phyloP scores from a whole-genome alignment of 2,113 vertebrate species.

The Phyllostomus hastatus region DNA sequence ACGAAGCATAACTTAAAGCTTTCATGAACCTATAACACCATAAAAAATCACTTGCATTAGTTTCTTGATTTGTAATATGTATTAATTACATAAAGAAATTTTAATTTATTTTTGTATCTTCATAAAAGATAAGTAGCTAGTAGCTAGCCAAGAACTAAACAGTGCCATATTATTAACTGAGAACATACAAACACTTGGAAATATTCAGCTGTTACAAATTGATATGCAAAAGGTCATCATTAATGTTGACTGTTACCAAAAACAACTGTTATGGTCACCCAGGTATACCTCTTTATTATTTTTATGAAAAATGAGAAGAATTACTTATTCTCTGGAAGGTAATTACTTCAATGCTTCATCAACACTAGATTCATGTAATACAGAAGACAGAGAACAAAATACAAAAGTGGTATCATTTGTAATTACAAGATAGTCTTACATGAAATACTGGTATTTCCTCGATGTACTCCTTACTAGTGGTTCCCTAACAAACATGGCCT shows the following conservation, averaged over 20 bases:
- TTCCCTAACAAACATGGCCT: background rate
- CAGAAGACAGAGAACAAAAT: background rate
- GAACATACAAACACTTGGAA: background rate
- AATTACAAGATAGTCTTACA: background rate
- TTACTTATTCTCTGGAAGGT: background rate
- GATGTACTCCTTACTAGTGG: background rate
- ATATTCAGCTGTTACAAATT: background rate
- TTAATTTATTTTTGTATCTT: background rate
- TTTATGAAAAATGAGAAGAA: conserved; percentile 36
- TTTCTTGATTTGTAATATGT: conserved; percentile 31
- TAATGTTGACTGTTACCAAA: background rate
- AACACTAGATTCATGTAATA: background rate
- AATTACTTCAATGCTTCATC: conserved; percentile 2
- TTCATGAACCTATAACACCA: conserved; percentile 93
- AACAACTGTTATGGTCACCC: background rate
- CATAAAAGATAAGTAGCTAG: background rate
- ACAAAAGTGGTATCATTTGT: background rate
- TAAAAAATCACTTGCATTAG: conserved; percentile 58
- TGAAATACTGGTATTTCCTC: background rate
- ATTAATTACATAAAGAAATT: conserved; percentile 5
- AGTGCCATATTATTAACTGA: background rate
- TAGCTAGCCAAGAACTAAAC: background rate
- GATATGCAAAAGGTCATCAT: background rate
- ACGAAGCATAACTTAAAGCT: conserved; percentile 97
- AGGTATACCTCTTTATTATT: background rate